Percentiles rank a stretch among this genome's conserved stretches.
Evolutionary conservation across 1,140 invertebrate species (phyloP).

Genomic region (Eurosta solidaginis): DNA sequence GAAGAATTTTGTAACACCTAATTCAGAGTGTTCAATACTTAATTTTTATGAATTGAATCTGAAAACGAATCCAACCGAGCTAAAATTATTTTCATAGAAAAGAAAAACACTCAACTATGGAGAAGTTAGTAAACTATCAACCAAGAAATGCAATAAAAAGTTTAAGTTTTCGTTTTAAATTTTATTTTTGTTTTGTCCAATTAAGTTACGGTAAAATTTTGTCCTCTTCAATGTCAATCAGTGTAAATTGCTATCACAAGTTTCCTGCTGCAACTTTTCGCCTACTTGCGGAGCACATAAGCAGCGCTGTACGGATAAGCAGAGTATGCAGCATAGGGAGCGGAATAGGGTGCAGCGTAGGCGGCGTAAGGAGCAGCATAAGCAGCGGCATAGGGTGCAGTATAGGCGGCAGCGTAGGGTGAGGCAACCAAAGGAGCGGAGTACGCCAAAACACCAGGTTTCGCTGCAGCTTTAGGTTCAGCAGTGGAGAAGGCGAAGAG

Average conservation of each 20-base stretch:
- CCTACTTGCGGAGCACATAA: conserved; percentile 34
- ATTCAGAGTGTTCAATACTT: too few relatives aligned
- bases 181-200: background rate
- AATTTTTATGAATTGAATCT: too few relatives aligned
- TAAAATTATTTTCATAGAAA: too few relatives aligned
- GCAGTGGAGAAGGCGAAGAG: conserved; percentile 4
- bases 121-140: too few relatives aligned
- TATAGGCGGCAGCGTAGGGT: conserved; percentile 45
- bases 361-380: conserved; percentile 30
- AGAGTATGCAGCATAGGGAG: conserved; percentile 27
- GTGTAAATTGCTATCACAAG: background rate
- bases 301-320: conserved; percentile 34
- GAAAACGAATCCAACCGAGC: too few relatives aligned
- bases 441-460: background rate
- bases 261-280: background rate
- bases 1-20: too few relatives aligned
- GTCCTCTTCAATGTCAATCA: background rate
- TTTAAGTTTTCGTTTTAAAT: background rate
- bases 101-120: too few relatives aligned
- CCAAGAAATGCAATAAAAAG: too few relatives aligned
- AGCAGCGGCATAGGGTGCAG: conserved; percentile 39
- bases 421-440: conserved; percentile 34
- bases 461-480: background rate
- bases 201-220: background rate
- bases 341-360: conserved; percentile 39